Conservation (phyloP, 2,797 vertebrate species). For the Onychomys arenicola region DNA sequence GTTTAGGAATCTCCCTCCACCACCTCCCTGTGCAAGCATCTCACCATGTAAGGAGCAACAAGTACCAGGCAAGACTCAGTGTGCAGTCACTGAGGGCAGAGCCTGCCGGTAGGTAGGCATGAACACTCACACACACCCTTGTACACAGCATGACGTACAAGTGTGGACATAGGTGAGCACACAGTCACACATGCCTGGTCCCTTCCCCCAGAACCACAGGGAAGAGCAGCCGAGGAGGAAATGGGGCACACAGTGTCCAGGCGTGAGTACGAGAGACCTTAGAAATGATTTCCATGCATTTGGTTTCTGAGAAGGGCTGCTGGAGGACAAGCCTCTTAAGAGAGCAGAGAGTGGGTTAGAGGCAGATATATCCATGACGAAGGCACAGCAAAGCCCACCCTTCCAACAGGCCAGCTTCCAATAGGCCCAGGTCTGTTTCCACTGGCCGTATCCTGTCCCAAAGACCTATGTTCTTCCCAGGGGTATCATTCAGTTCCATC, state of each 20-base stretch:
- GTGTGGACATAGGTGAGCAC: not conserved
- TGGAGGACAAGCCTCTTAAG: not conserved
- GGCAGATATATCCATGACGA: not conserved
- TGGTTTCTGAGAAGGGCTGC: too few relatives aligned
- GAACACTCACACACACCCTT: fast-evolving
- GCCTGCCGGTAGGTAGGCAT: not conserved
- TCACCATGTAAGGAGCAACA: not conserved
- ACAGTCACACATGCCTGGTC: not conserved
- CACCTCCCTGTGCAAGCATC: not conserved
- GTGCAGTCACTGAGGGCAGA: not conserved
- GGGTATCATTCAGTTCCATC: not conserved
- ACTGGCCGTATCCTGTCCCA: not conserved
- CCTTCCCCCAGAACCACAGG: not conserved
- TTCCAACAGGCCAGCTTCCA: not conserved
- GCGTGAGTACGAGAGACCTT: not conserved
- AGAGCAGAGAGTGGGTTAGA: not conserved
- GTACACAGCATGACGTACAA: fast-evolving
- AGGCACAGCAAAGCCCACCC: not conserved
- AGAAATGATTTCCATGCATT: not conserved
- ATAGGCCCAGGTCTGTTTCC: not conserved
- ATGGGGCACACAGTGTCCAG: not conserved
- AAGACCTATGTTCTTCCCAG: not conserved
- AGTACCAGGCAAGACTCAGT: not conserved
- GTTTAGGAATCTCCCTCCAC: not conserved
- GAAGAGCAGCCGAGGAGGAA: not conserved